Base-by-base conservation (phyloP, 2,888 invertebrate species). In the Baronia brevicornis region DNA sequence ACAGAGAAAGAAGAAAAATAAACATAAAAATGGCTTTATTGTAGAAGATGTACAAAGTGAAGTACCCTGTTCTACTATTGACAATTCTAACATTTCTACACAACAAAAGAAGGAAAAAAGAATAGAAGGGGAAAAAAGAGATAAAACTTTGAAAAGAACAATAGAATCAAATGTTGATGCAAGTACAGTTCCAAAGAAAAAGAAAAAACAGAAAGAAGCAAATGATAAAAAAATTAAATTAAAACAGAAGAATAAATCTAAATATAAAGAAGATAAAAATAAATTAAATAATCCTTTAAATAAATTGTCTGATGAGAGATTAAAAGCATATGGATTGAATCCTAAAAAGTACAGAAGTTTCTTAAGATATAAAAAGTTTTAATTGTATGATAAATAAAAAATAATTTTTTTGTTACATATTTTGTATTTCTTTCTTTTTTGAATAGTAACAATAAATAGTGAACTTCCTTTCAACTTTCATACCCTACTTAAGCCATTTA, bases 251-350 rank as follows among this genome's bases (percentile, higher is more conserved):
- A 49, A 58, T 38, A 64, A 60, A 39, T 49, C 56, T 38, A 60
- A 62, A 28, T 59, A 53, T 31, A 58, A 56, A 26, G 46, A 48
- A 31, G 45, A 44, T 9, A 52, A 44, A 15, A 52, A 44, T 2
- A 51, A 55, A 24, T 48, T 54, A 2, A 50, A 51, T 13, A 68
- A 79, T 47, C 74, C 77, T 4, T 50, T 82, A 9, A 56, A 53
- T 17, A 74, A 71, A 30, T 61, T 92, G 12, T 89, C 93, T 2
- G 93, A 95, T 66, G 91, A 93, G 44, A 87, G 98, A 44, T 84
- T 98, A 4, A 89, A 91, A 57, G 96, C 96, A 0, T 98, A 94
- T 65, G 97, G 97, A 31, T 88, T 97, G 19, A 96, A 96, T 82
- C 96, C 96, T 0, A 94, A 92, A 56, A 95, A 94, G 62, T 94